Evolutionary conservation across 1,140 invertebrate species (phyloP).

Genomic region (Drosophila tsacasi): DNA sequence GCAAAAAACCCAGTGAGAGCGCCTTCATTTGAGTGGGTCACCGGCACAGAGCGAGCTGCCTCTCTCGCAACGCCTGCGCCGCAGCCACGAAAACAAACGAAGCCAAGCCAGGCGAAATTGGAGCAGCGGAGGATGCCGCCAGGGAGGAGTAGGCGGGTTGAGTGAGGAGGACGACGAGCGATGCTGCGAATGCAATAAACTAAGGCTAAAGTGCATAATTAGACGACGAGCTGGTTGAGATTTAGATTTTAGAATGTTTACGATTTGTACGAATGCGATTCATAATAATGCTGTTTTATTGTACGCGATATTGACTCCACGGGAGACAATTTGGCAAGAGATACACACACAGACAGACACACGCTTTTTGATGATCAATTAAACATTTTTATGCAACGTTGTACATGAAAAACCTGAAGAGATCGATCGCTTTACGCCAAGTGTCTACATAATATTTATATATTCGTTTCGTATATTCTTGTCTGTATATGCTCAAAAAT

Average conservation of each 20-base stretch:
- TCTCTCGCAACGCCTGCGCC: conserved; percentile 57
- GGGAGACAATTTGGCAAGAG: conserved; percentile 63
- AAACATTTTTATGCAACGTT: conserved; percentile 76
- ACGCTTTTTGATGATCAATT: conserved; percentile 69
- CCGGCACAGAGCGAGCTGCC: conserved; percentile 15
- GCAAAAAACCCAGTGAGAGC: conserved; percentile 53
- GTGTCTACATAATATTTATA: conserved; percentile 26
- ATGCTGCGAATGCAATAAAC: conserved; percentile 60
- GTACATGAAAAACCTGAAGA: conserved; percentile 42
- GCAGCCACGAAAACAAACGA: conserved; percentile 19
- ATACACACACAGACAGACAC: conserved; percentile 44
- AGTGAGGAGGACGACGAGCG: conserved; percentile 10
- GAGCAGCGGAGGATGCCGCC: conserved; percentile 47
- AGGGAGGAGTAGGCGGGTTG: not conserved
- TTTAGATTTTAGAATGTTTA: conserved; percentile 45
- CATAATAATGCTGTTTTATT: conserved; percentile 74
- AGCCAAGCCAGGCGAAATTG: conserved; percentile 42
- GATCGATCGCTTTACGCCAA: conserved; percentile 38
- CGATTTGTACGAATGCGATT: conserved; percentile 56
- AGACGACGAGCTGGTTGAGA: conserved; percentile 45
- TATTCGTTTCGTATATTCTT: conserved; percentile 50
- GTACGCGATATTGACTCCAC: conserved; percentile 70
- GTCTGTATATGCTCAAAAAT: conserved; percentile 68
- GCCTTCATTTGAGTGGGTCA: conserved; percentile 52
- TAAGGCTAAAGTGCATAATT: conserved; percentile 58